Conservation (phyloP, 2,113 vertebrate genomes). For the Gopherus evgoodei region DNA sequence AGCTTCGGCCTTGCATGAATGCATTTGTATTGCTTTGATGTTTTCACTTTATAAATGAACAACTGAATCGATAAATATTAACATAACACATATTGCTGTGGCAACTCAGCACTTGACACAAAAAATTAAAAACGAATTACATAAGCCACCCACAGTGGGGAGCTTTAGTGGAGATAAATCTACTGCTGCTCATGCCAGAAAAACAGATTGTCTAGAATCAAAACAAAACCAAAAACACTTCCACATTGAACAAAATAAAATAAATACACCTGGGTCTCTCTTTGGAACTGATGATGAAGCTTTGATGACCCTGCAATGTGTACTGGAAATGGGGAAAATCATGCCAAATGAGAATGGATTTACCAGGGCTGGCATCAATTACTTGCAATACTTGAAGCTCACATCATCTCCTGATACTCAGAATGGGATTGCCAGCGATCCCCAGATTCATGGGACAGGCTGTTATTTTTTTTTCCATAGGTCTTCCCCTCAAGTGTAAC, state of each 20-base stretch:
- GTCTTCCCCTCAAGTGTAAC: not conserved
- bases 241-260: not conserved
- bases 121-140: slow-evolving; percentile 71
- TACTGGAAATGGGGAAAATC: not conserved
- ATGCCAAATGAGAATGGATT: not conserved
- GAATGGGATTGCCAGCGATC: not conserved
- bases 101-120: slow-evolving; percentile 61
- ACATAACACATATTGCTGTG: slow-evolving; percentile 69
- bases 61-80: slow-evolving; percentile 71
- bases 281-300: not conserved
- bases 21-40: not conserved
- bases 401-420: rapidly evolving
- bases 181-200: not conserved
- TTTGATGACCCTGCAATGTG: not conserved
- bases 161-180: slow-evolving; percentile 57
- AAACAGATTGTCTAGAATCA: slow-evolving; percentile 57
- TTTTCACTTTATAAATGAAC: slow-evolving; percentile 54
- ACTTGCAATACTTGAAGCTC: not conserved
- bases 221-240: slow-evolving; percentile 42
- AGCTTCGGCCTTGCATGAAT: not conserved
- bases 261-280: slow-evolving; percentile 16
- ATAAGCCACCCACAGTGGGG: slow-evolving; percentile 56
- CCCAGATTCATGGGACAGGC: not conserved
- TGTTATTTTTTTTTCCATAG: not conserved
- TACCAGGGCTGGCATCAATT: not conserved